Evolutionary conservation across 2,797 vertebrate genomes (phyloP).

Genomic region (Urophycis tenuis): DNA sequence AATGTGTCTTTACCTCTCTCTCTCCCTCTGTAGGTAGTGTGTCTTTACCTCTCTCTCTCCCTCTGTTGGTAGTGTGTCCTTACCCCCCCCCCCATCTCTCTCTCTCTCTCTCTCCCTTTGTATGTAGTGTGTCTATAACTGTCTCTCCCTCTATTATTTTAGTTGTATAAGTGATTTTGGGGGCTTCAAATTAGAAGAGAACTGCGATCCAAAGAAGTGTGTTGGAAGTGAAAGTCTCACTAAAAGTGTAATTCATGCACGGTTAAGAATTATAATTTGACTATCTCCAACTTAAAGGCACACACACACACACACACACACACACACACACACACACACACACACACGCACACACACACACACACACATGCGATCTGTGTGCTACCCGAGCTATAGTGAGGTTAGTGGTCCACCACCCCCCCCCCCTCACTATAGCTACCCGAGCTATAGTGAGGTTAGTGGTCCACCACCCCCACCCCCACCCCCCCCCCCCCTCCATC

Average conservation of each 20-base stretch:
- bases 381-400: conserved; percentile 19
- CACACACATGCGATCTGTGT: neutral
- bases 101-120: neutral
- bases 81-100: neutral
- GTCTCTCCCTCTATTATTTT: neutral
- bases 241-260: too few relatives aligned
- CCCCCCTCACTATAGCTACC: too few relatives aligned
- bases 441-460: too few relatives aligned
- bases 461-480: too few relatives aligned
- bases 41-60: neutral
- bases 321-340: neutral
- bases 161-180: too few relatives aligned
- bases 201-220: neutral
- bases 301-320: neutral
- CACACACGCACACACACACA: neutral
- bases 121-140: neutral
- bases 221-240: neutral
- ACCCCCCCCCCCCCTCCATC: neutral
- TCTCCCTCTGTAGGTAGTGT: neutral
- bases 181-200: neutral
- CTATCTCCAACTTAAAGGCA: neutral
- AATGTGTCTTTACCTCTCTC: neutral
- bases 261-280: neutral
- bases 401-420: too few relatives aligned
- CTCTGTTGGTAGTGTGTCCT: neutral